A percentile compares a stretch with the other conserved stretches of the same genome.
Evolutionary conservation across 2,797 vertebrate genomes (phyloP).

Genomic region (Acanthurus tractus): DNA sequence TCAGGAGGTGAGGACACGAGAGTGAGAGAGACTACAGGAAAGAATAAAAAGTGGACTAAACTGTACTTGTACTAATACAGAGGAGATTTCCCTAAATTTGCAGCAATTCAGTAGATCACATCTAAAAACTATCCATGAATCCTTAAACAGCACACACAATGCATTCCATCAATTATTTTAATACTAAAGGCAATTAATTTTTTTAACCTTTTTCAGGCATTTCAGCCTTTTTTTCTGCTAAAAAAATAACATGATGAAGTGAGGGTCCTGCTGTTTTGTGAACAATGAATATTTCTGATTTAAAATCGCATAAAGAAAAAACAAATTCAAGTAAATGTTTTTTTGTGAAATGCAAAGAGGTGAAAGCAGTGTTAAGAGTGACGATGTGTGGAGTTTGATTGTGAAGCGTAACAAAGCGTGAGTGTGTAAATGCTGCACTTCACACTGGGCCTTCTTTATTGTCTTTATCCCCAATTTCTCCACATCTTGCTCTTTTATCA

Average conservation of each 20-base stretch:
- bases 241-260: background rate
- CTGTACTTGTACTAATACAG: background rate
- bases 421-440: slow-evolving; percentile 5
- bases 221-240: background rate
- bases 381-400: background rate
- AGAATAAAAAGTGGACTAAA: background rate
- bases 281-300: background rate
- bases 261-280: background rate
- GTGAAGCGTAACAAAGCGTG: background rate
- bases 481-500: slow-evolving; percentile 46
- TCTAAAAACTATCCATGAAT: background rate
- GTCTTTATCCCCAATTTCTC: slow-evolving; percentile 24
- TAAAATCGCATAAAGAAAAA: background rate
- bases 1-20: slow-evolving; percentile 65
- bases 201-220: background rate
- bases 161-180: background rate
- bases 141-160: background rate
- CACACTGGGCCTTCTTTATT: slow-evolving; percentile 29
- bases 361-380: slow-evolving; percentile 22
- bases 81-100: background rate
- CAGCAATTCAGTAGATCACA: slow-evolving; percentile 2
- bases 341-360: slow-evolving; percentile 18
- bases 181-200: background rate
- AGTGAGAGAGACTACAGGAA: background rate
- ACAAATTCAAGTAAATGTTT: background rate